Evolutionary conservation across 2,113 vertebrate genomes (phyloP).

Genomic region (Eublepharis macularius): DNA sequence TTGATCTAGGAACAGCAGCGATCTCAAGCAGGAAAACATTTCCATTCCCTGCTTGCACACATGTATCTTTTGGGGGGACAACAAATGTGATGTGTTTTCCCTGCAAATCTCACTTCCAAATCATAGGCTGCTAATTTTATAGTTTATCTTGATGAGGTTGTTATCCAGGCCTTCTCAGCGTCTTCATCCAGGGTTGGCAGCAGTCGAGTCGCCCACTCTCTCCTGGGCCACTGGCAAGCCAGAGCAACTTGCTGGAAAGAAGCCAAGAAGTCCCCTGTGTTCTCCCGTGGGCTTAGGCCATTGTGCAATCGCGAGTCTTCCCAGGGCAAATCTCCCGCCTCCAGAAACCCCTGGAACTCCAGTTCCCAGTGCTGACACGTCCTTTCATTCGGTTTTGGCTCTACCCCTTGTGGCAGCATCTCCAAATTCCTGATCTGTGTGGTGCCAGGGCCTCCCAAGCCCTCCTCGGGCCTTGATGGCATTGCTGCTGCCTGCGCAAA

Average conservation of each 20-base stretch:
- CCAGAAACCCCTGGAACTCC: slow-evolving; percentile 7
- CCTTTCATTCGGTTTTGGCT: fast-evolving
- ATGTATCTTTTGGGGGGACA: too few species aligned
- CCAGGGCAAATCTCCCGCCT: neutral
- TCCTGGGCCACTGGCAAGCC: slow-evolving; percentile 17
- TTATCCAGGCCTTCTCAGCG: neutral
- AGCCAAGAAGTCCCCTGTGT: neutral
- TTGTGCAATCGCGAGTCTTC: neutral
- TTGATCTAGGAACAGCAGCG: slow-evolving; percentile 57
- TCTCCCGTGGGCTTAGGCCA: neutral
- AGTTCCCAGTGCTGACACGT: neutral
- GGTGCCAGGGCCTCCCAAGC: fast-evolving
- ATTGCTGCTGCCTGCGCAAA: too few species aligned
- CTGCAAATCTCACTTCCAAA: too few species aligned
- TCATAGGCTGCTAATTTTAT: too few species aligned
- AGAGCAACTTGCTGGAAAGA: slow-evolving; percentile 5
- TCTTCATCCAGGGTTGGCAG: slow-evolving; percentile 1
- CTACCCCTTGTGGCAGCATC: neutral
- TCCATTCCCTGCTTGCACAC: too few species aligned
- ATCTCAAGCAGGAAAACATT: slow-evolving; percentile 46
- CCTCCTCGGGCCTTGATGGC: neutral
- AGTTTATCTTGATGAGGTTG: too few species aligned
- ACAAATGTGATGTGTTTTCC: too few species aligned
- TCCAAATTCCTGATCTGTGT: neutral
- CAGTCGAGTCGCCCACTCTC: slow-evolving; percentile 15